phyloP scores from a whole-genome alignment of 2,113 vertebrate genomes.

The Stegostoma tigrinum region DNA sequence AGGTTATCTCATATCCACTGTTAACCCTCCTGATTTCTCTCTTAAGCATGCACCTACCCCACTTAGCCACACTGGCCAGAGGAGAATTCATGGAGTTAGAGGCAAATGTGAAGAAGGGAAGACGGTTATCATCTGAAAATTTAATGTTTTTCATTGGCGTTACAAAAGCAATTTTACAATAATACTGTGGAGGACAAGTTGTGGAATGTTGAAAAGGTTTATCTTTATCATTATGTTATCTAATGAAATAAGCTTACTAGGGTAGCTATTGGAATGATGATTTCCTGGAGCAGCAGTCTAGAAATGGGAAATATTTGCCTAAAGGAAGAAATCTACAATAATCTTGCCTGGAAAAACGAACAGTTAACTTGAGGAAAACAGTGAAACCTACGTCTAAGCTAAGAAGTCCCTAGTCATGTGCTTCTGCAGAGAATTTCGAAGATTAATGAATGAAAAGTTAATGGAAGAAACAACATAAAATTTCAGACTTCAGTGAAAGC shows the following conservation, averaged over 20 bases:
- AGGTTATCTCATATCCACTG: no score
- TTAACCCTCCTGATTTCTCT: no score
- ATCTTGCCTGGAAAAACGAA: neutral
- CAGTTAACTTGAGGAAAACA: neutral
- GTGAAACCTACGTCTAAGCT: neutral
- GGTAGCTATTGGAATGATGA: neutral
- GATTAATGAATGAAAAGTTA: neutral
- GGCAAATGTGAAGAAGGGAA: no score
- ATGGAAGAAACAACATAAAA: neutral
- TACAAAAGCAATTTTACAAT: no score
- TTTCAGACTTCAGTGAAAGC: neutral
- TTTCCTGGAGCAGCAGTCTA: neutral
- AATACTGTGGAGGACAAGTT: no score
- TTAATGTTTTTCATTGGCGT: no score
- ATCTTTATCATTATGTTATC: no score
- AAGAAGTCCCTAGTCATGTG: neutral
- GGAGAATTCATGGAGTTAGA: no score
- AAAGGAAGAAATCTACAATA: neutral
- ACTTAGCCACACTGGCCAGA: no score
- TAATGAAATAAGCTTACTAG: neutral
- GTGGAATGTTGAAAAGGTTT: no score
- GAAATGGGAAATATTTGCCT: neutral
- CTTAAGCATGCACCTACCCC: no score
- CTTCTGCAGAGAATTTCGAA: neutral
- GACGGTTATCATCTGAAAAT: no score